Evolutionary conservation across 2,113 vertebrate species (phyloP), one percentile per base, ranked within the genome.

Genomic region (Ramphastos sulfuratus): DNA sequence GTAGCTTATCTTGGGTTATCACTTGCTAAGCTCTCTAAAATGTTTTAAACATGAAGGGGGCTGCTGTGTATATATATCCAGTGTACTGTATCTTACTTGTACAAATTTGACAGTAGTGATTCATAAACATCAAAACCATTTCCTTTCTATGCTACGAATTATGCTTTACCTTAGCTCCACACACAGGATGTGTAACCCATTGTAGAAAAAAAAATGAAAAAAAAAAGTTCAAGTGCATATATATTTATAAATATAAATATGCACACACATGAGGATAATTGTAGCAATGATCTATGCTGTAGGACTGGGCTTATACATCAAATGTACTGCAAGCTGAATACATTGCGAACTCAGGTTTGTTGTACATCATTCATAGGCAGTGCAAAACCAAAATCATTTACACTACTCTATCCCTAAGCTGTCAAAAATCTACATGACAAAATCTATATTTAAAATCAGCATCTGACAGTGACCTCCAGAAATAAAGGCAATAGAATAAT

Each of bases 1-100:
- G 83, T 90, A 90, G 81, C 84, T 94, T 97, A 96, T 97, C 97
- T 96, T 85, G 95, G 91, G 96, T 96, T 97, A 97, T 96, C 96
- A 89, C 81, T 96, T 96, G 94, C 93, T 96, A 96, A 96, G 91
- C 90, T 89, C 86, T 80, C 81, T 50, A 75, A 66, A 93, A 97
- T 97, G 91, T 96, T 97, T 96, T 96, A 97, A 97, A 97, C 92
- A 96, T 97, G 94, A 96, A 92, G 56, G 73, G 55, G 60, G 64
- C 9, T 73, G 48, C 88, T 96, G 87, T 90, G 78, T 93, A 77
- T 94, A 90, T 95, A 94, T 92, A 95, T 79, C 30, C 37, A 70
- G 60, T 89, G 74, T 89, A 88, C 81, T 89, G 66, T 56, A 86
- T 87, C 95, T 89, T 94, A 87, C 89, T 94, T 88, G 95, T 89